Base-by-base conservation (phyloP, 2,888 invertebrate genomes). In the Agriopis aurantiaria region DNA sequence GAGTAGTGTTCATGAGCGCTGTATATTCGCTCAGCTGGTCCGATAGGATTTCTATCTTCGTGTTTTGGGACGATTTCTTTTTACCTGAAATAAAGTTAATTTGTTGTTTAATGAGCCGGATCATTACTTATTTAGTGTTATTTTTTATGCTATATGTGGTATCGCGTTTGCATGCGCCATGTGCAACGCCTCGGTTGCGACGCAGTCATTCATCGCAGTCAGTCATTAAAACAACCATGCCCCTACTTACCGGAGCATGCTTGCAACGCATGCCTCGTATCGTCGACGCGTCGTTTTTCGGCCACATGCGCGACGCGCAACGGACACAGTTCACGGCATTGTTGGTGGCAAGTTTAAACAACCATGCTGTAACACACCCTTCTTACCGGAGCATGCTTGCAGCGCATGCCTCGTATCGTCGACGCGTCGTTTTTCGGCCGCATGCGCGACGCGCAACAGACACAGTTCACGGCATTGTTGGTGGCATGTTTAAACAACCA, bases 21-120 rank as follows among this genome's bases (percentile, higher is more conserved):
- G 88, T 90, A 4, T 90, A 73, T 56, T 89, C 91, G 0, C 83
- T 87, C 0, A 92, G 72, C 33, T 92, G 86, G 40, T 91, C 91
- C 0, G 88, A 83, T 1, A 88, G 74, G 0, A 87, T 69, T 52
- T 91, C 89, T 46, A 85, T 77, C 53, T 90, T 90, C 87, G 62
- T 90, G 88, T 0, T 86, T 81, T 0, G 89, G 83, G 17, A 6
- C 43, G 73, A 40, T 70, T 85, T 85, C 63, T 92, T 93, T 76
- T 93, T 93, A 69, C 93, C 93, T 92, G 84, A 3, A 60, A 68
- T 5, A 48, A 57, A 40, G 49, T 12, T 17, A 33, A 5, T 33
- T 33, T 3, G 3, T 33, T 33, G 33, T 33, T 33, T 33, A 23
- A 23, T 23, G 17, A 23, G 1, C 17, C 2, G 17, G 17, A 23